Base-by-base conservation (phyloP, 2,113 vertebrate genomes). In the Pseudorhombus dupliciocellatus region DNA sequence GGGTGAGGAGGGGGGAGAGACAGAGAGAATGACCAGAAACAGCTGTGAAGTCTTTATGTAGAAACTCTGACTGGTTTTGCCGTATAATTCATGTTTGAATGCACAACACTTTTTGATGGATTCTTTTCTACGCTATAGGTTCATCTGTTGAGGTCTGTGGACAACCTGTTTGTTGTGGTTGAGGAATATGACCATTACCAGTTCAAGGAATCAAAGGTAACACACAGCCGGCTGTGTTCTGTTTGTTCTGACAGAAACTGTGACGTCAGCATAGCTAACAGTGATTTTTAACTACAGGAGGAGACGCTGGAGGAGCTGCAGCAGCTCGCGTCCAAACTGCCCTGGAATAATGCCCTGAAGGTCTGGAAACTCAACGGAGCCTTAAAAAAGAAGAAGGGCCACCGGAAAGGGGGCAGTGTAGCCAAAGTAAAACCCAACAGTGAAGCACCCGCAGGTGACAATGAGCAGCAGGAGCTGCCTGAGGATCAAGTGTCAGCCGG, bases 101-200 rank as follows among this genome's bases (percentile, higher is more conserved):
- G 11, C 34, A 37, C 34, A 37, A 2, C 12, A 65, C 25, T 4
- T 66, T 4, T 6, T 34, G 7, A 20, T 58, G 2, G 10, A 20
- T 10, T 40, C 3, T 30, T 18, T 48, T 66, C 7, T 15, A n/a
- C 3, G 4, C 25, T 54, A 3, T 10, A 99, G 98, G 96, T 98
- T 68, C 97, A 98, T 85, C 94, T 88, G 4, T 90, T 99, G 25
- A 93, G 93, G 80, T 99, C 97, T 24, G 96, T 99, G 77, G 98
- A 99, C 88, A 99, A 99, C 70, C 89, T 99, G 34, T 99, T 98
- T 90, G 97, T 98, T 25, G 95, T 99, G 4, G 94, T 99, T 62
- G 84, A 96, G 57, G 94, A 97, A 60, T 95, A 95, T 88, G 93
- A 92, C 60, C 93, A 95, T 72, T 99, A 95, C 48, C 92, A 91